Evolutionary conservation across 2,888 invertebrate species (phyloP), one percentile per base, ranked within the genome.

Genomic region (Aelia acuminata): DNA sequence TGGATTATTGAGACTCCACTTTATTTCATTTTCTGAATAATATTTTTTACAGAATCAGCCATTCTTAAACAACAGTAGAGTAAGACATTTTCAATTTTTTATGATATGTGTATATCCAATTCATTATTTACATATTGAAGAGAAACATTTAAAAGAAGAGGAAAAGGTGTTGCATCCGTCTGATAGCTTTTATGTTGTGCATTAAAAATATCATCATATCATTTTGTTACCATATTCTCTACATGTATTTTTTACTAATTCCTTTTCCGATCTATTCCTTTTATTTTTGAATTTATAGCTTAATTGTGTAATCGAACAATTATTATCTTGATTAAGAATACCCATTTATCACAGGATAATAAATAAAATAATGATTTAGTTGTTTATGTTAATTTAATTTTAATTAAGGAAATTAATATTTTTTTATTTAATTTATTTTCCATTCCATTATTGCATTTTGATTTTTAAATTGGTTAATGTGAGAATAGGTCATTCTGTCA

Each of bases 401-500:
- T 70, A 70, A 35, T 18, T 13, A 20, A 70, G 20, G 7, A 26
- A 70, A 26, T 31, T 18, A 35, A 20, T 70, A 3, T 18, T 70
- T 31, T 70, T 70, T 70, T 20, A 35, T 31, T 35, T 18, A 31
- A 70, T 8, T 80, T 47, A 43, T 47, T 43, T 80, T 47, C 13
- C 80, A 80, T 80, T 80, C 80, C 43, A 80, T 80, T 80, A 43
- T 80, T 80, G 80, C 80, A 80, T 80, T 80, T 80, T 43, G n/a
- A 80, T 39, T 80, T n/a, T 5, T 43, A 10, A 43, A 80, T 22
- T 43, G 43, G 39, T 80, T 43, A 10, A 22, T 35, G 63, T 35
- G 31, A 18, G 35, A n/a, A n/a, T 70, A 18, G 35, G 18, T 35
- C 35, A 18, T 70, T 35, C 26, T 70, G 35, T 18, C 35, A 2